phyloP scores from a whole-genome alignment of 64 coral and sea anemone species.

The Dendronephthya gigantea region DNA sequence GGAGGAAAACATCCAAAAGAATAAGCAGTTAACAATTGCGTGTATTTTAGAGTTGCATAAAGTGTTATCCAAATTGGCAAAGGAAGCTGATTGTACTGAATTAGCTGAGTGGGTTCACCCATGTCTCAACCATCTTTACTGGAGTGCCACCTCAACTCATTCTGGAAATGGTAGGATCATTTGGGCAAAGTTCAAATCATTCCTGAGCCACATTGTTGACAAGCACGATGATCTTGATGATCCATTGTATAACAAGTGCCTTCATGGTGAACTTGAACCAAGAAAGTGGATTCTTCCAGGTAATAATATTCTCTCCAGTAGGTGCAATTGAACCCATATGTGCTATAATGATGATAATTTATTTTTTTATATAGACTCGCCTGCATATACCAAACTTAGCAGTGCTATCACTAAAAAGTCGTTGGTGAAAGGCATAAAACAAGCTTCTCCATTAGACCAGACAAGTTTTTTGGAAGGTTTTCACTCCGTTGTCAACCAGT shows the following conservation, averaged over 20 bases:
- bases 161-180: constrained; percentile 15
- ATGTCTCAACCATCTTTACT: constrained; percentile 23
- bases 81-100: not conserved
- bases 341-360: not conserved
- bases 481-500: constrained; percentile 31
- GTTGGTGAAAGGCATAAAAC: not conserved
- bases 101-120: constrained; percentile 25
- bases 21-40: no score
- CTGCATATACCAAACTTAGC: constrained; percentile 12
- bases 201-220: constrained; percentile 19
- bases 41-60: constrained; percentile 14
- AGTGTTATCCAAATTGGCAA: not conserved
- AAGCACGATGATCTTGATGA: no score
- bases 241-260: constrained; percentile 22
- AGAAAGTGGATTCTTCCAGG: constrained; percentile 26
- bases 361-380: not conserved
- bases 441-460: constrained; percentile 26
- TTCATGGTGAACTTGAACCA: not conserved
- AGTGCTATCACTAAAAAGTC: not conserved
- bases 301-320: no score
- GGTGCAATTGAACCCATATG: no score
- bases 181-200: constrained; percentile 30
- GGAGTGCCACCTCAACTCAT: constrained; percentile 16
- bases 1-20: no score
- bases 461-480: constrained; percentile 35